Conservation (phyloP, 2,888 invertebrate genomes). For the Trichacis sp. region DNA sequence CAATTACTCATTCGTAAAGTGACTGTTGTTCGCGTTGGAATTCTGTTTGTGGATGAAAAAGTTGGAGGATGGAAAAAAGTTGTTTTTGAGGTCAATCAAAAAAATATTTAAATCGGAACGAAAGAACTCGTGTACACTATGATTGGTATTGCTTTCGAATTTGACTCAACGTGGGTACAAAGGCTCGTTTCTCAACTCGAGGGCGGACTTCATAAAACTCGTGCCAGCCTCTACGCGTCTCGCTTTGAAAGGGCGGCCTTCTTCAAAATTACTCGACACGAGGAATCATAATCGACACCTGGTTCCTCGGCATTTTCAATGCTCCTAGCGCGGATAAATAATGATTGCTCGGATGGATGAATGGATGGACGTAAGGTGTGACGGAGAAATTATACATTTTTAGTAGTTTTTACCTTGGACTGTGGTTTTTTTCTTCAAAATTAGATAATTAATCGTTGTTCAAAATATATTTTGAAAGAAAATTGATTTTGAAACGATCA, state of each 20-base stretch:
- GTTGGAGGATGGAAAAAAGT: too few species aligned
- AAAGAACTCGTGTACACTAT: neutral
- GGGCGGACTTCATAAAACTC: slow-evolving; percentile 22
- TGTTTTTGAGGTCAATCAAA: too few species aligned
- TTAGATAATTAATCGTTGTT: too few species aligned
- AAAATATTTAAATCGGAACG: too few species aligned
- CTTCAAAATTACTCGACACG: slow-evolving; percentile 19
- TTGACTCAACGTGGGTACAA: neutral
- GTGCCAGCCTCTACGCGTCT: slow-evolving; percentile 15
- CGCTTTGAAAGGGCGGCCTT: slow-evolving; percentile 19
- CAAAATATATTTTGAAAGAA: too few species aligned
- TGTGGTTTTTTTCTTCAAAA: neutral
- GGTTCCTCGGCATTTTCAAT: slow-evolving; percentile 19
- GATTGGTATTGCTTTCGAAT: slow-evolving; percentile 8
- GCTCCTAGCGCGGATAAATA: slow-evolving; percentile 13
- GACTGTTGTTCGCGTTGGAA: too few species aligned
- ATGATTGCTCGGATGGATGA: neutral
- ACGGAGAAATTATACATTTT: neutral
- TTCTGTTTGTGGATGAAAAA: too few species aligned
- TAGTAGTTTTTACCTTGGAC: too few species aligned
- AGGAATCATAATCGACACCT: slow-evolving; percentile 25
- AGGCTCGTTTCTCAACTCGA: slow-evolving; percentile 9
- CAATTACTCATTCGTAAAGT: too few species aligned
- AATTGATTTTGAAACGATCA: too few species aligned
- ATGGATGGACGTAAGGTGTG: slow-evolving; percentile 1